A percentile compares a stretch with the other conserved stretches of the same genome.
phyloP scores from a whole-genome alignment of 2,113 vertebrate genomes.

The Halichoeres trimaculatus region DNA sequence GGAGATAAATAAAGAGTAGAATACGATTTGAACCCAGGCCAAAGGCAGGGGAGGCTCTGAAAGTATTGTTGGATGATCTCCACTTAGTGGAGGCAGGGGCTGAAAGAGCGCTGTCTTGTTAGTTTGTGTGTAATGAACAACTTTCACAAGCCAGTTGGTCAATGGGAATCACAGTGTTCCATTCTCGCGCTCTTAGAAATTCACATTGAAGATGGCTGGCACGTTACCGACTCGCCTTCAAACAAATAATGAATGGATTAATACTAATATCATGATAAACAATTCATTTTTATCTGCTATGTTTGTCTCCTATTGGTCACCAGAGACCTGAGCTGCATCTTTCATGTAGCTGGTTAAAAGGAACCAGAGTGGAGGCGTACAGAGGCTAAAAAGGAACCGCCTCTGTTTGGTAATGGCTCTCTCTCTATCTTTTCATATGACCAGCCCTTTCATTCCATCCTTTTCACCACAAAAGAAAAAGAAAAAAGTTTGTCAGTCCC shows the following conservation, averaged over 20 bases:
- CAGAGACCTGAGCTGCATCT: slow-evolving; percentile 64
- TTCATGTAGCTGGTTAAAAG: slow-evolving; percentile 81
- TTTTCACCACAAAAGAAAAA: slow-evolving; percentile 88
- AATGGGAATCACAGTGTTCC: slow-evolving; percentile 77
- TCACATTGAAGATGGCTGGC: slow-evolving; percentile 73
- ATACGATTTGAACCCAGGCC: slow-evolving; percentile 79
- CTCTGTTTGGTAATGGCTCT: slow-evolving; percentile 92
- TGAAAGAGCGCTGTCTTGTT: slow-evolving; percentile 83
- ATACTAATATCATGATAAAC: slow-evolving; percentile 66
- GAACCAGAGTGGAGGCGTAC: slow-evolving; percentile 66
- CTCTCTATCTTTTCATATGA: slow-evolving; percentile 86
- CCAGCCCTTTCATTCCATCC: slow-evolving; percentile 86
- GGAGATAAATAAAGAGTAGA: slow-evolving; percentile 79
- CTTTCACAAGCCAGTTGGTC: slow-evolving; percentile 84
- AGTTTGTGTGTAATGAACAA: slow-evolving; percentile 81
- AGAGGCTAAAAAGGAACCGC: slow-evolving; percentile 85
- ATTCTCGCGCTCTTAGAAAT: slow-evolving; percentile 66
- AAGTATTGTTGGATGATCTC: slow-evolving; percentile 84
- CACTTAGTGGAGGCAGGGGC: slow-evolving; percentile 78
- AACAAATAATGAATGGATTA: slow-evolving; percentile 72
- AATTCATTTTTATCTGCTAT: slow-evolving; percentile 72
- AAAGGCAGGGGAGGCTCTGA: slow-evolving; percentile 76
- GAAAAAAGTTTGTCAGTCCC: slow-evolving; percentile 96
- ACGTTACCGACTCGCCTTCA: slow-evolving; percentile 37
- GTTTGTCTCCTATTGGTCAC: slow-evolving; percentile 70